phyloP scores from a whole-genome alignment of 2,113 vertebrate genomes.

The Entomyzon cyanotis region DNA sequence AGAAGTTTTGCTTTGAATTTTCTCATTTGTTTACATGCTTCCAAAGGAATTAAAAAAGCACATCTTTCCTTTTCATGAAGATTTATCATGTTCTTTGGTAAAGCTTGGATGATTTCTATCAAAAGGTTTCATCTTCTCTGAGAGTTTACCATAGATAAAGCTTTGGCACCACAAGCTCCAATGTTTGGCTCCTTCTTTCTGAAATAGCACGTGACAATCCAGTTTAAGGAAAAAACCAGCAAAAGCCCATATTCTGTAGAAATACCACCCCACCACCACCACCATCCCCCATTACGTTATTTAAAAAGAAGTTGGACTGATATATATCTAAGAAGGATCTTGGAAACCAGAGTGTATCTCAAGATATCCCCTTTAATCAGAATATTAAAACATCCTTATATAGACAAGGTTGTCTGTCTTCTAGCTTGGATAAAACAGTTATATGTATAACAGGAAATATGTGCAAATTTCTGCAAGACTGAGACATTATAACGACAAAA shows the following conservation, averaged over 20 bases:
- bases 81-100: not conserved
- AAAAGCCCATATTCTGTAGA: not conserved
- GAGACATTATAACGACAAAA: not conserved
- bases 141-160: not conserved
- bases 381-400: not conserved
- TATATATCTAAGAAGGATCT: not conserved
- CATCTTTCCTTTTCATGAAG: not conserved
- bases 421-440: not conserved
- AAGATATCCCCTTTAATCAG: not conserved
- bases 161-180: not conserved
- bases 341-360: not conserved
- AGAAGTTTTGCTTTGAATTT: not conserved
- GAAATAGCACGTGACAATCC: not conserved
- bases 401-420: not conserved
- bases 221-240: not conserved
- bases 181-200: not conserved
- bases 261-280: not conserved
- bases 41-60: not conserved
- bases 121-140: not conserved
- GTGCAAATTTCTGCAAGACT: not conserved
- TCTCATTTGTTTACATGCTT: not conserved
- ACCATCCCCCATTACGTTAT: rapidly evolving
- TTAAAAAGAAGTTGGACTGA: not conserved
- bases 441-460: not conserved
- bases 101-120: not conserved